Evolutionary conservation across 2,888 invertebrate genomes (phyloP).

Genomic region (Phorcus lineatus): DNA sequence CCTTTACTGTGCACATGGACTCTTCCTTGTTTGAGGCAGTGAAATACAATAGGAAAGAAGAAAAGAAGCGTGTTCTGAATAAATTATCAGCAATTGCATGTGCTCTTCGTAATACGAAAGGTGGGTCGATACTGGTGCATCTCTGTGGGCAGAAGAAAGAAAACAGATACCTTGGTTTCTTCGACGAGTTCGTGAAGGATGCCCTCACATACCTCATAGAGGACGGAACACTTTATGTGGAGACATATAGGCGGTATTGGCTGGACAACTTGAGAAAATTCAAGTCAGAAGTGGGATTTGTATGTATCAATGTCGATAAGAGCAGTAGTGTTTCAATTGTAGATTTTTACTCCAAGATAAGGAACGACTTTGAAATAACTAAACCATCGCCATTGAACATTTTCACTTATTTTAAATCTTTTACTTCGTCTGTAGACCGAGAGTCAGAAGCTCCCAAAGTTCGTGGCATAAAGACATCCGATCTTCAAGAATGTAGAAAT

Average conservation of each 20-base stretch:
- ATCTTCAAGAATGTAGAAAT: neutral
- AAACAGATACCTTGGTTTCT: neutral
- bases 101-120: neutral
- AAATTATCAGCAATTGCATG: neutral
- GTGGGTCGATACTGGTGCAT: neutral
- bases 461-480: neutral
- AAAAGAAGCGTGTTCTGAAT: neutral
- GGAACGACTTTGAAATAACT: neutral
- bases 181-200: neutral
- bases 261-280: neutral
- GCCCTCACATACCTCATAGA: neutral
- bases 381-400: neutral
- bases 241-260: neutral
- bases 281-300: neutral
- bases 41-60: no score
- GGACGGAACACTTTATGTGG: neutral
- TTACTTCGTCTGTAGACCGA: no score
- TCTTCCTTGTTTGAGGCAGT: no score
- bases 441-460: neutral
- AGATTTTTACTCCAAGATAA: neutral
- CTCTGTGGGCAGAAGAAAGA: neutral
- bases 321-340: neutral
- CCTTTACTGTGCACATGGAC: no score
- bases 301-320: neutral
- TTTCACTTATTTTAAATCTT: neutral